A percentile compares a stretch with the other conserved stretches of the same genome.
Conservation (phyloP, 2,113 vertebrate genomes). For the Tychaedon coryphoeus region DNA sequence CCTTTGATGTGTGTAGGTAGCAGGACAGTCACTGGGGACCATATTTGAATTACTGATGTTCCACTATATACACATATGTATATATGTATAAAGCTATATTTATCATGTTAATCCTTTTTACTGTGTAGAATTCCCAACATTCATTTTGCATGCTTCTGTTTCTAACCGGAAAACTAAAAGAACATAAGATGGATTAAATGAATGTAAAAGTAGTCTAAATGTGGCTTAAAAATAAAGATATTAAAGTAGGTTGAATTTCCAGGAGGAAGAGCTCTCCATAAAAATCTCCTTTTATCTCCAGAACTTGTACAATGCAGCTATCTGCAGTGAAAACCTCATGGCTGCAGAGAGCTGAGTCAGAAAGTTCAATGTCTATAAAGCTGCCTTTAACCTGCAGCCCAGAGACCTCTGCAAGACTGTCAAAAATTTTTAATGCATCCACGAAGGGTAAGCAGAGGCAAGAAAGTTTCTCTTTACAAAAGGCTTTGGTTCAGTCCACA, state of each 20-base stretch:
- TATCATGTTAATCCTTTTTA: not conserved
- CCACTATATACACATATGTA: not conserved
- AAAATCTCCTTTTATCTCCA: constrained; percentile 8
- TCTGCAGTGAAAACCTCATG: not conserved
- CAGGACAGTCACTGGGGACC: not conserved
- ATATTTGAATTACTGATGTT: not conserved
- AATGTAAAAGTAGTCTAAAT: not conserved
- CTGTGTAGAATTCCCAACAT: not conserved
- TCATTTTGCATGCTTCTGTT: not conserved
- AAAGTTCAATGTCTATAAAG: not conserved
- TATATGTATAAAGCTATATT: not conserved
- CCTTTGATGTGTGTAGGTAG: not conserved
- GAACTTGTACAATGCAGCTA: not conserved
- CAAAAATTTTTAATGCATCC: not conserved
- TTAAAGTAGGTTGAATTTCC: not conserved
- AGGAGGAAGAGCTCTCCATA: not conserved
- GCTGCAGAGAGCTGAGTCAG: not conserved
- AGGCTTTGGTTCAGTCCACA: not conserved
- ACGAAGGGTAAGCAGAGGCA: not conserved
- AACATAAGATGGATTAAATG: not conserved
- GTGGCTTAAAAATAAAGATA: not conserved
- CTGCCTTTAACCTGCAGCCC: not conserved
- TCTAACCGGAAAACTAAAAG: not conserved
- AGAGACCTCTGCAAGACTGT: not conserved
- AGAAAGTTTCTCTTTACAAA: not conserved